A percentile compares a stretch with the other conserved stretches of the same genome.
phyloP scores from a whole-genome alignment of 23 tunicate species.

The Phallusia fumigata region DNA sequence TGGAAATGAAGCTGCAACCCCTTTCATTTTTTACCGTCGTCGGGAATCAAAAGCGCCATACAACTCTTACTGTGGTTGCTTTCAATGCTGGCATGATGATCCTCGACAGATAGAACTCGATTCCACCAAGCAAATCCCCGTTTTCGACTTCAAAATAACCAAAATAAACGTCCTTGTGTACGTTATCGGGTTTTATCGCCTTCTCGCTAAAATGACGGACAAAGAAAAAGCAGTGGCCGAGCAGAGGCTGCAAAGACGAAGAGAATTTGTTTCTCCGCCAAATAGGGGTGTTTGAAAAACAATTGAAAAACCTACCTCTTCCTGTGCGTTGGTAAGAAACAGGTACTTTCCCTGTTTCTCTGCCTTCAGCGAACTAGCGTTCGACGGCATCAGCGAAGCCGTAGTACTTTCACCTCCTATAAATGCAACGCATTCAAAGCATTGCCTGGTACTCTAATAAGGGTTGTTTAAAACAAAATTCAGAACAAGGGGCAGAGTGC shows the following conservation, averaged over 20 bases:
- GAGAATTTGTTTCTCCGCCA: too few species aligned
- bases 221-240: constrained; percentile 70
- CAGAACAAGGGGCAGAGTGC: too few species aligned
- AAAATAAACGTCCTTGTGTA: constrained; percentile 65
- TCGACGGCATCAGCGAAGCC: background rate
- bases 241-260: constrained; percentile 68
- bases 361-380: constrained; percentile 6
- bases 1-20: too few species aligned
- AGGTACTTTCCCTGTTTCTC: constrained; percentile 55
- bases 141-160: constrained; percentile 75
- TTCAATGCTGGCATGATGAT: constrained; percentile 55
- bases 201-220: constrained; percentile 73
- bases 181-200: constrained; percentile 42
- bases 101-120: constrained; percentile 61
- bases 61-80: constrained; percentile 55
- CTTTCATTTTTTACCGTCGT: too few species aligned
- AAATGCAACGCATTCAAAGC: background rate
- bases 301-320: constrained; percentile 71
- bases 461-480: too few species aligned
- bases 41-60: too few species aligned
- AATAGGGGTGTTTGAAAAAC: too few species aligned
- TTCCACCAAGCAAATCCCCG: constrained; percentile 61
- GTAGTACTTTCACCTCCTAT: background rate
- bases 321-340: constrained; percentile 69
- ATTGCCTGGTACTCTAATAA: background rate